Evolutionary conservation across 2,888 invertebrate species (phyloP), one percentile per base, ranked within the genome.

Genomic region (Phalera bucephala): DNA sequence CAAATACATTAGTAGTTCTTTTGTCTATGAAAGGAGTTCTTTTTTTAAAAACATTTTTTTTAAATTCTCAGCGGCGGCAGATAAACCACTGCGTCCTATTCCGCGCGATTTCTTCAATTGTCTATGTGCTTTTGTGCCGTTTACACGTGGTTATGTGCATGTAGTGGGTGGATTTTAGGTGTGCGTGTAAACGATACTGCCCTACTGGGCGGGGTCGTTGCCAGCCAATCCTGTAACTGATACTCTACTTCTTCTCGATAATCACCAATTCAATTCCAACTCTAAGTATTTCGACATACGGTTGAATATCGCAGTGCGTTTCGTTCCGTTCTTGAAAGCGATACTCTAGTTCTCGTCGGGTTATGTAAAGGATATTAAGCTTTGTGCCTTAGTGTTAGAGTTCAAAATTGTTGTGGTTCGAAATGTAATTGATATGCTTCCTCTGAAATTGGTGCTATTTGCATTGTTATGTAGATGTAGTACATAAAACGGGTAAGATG

Each of bases 151-250:
- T 58, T 72, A 71, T 67, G 45, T 71, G 56, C 57, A 58, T 36
- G 41, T 47, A 52, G 36, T 84, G 80, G 83, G 85, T 71, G 83
- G 78, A 64, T 67, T 74, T 73, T 80, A 81, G 80, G 82, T 83
- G 78, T 72, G 73, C 62, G 71, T 84, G 83, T 72, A 72, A 82
- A 77, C 75, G 77, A 83, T 84, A 81, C 76, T 70, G 69, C 76
- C 80, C 81, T 76, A 71, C 67, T 75, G 84, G 88, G 86, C 87
- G 86, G 81, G 72, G 82, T 77, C 72, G 68, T 61, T 64, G 58
- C 50, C 75, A 76, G 81, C 89, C 89, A 89, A 89, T 89, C 89
- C 77, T 85, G 88, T 88, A 89, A 88, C 74, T 78, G 87, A 89
- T 84, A 89, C 86, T 79, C 68, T 75, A 74, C 78, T 84, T 85